A percentile compares a stretch with the other conserved stretches of the same genome.
phyloP scores from a whole-genome alignment of 2,888 invertebrate species.

The Phlogophora meticulosa region DNA sequence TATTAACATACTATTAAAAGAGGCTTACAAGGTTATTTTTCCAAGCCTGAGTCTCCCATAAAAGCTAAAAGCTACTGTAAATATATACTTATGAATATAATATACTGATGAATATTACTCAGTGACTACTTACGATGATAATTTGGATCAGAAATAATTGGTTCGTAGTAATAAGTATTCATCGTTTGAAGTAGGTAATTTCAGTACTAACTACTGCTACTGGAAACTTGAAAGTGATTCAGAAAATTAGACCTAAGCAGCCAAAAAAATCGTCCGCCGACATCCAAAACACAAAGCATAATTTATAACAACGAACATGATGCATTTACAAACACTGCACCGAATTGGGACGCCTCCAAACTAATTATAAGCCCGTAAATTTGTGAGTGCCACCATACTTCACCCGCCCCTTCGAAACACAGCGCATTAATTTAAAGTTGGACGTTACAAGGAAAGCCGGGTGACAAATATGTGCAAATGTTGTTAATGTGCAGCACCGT shows the following conservation, averaged over 20 bases:
- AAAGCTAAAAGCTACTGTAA: no score
- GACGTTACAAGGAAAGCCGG: constrained; percentile 71
- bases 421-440: constrained; percentile 69
- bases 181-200: no score
- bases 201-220: no score
- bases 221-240: not conserved
- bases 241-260: not conserved
- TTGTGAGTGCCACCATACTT: constrained; percentile 68
- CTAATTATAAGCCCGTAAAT: constrained; percentile 83
- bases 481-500: constrained; percentile 58
- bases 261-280: not conserved
- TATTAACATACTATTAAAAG: no score
- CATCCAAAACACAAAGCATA: constrained; percentile 42
- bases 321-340: constrained; percentile 63
- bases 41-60: no score
- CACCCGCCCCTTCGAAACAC: constrained; percentile 68
- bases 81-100: no score
- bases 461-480: constrained; percentile 68
- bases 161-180: no score
- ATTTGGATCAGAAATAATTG: no score
- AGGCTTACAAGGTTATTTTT: no score
- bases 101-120: no score
- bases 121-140: no score
- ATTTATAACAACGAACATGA: constrained; percentile 55
- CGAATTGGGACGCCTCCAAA: constrained; percentile 82